Percentiles rank a stretch among this genome's conserved stretches.
These are phyloP conservation scores for Sphyrna mokarran DNA, from an alignment of 2,113 vertebrate genomes.

Conservation along the genomic window DNA sequence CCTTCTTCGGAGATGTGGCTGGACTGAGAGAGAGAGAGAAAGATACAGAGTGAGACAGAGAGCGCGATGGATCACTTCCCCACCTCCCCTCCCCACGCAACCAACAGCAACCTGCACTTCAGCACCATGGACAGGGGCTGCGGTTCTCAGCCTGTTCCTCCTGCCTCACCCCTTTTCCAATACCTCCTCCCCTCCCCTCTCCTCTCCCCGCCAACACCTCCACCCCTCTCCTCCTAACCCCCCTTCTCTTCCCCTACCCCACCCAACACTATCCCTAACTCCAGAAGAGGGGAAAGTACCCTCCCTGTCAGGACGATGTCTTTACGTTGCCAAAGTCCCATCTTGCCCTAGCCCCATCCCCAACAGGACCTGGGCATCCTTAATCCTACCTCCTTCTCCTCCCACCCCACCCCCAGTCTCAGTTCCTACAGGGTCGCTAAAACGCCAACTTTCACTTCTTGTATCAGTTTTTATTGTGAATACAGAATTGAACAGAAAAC, in stretches of 20 bases:
- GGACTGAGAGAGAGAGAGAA: neutral
- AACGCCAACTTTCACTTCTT: neutral
- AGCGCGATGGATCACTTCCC: too few species aligned
- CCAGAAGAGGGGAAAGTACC: neutral
- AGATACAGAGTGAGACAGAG: neutral
- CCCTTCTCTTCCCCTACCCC: too few species aligned
- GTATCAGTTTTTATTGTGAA: neutral
- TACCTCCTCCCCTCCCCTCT: neutral
- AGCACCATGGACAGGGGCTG: constrained; percentile 2
- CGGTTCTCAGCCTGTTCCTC: neutral
- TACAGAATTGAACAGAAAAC: neutral
- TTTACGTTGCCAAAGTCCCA: neutral
- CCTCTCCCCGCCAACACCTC: neutral
- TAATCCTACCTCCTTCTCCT: too few species aligned
- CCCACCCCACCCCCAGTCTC: too few species aligned
- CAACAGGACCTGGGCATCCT: neutral
- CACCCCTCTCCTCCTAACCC: too few species aligned
- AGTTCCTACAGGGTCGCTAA: neutral
- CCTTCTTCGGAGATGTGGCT: neutral
- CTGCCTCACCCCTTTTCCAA: neutral
- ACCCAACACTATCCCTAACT: neutral
- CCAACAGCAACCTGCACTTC: neutral
- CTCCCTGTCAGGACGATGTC: neutral
- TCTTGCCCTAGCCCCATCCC: neutral
- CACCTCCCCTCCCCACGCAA: neutral